Evolutionary conservation across 2,888 invertebrate genomes (phyloP), one percentile per base, ranked within the genome.

Genomic region (Habroteleia sp.): DNA sequence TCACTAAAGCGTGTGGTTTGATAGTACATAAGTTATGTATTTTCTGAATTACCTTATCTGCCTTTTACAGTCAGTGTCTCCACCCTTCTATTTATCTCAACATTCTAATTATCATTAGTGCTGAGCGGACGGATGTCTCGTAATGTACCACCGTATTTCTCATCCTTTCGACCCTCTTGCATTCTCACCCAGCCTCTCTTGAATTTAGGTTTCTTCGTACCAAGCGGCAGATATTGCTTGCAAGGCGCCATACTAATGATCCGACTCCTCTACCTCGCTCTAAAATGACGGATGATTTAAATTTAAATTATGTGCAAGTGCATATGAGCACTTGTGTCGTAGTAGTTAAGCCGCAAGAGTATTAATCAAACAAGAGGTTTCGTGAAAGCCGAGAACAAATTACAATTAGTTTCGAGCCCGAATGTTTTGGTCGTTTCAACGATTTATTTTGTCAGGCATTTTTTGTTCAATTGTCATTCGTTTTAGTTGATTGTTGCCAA

Each of bases 71-170:
- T 37, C 16, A 23, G 52, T 42, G 35, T 65, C 74, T 75, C 71
- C 63, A 65, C 65, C 78, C 76, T 75, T 81, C 83, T 82, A 80
- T 83, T 83, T 81, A 83, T 83, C 83, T 83, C 81, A 83, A 86
- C 84, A 80, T 82, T 85, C 84, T 84, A 87, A 87, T 87, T 87
- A 85, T 87, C 87, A 84, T 86, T 86, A 87, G 84, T 82, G 81
- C 80, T 73, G 80, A 81, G 79, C 81, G 80, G 83, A 84, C 82
- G 83, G 81, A 83, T 85, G 83, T 84, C 84, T 83, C 80, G 82
- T 82, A 83, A 84, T 82, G 82, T 82, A 83, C 79, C 80, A 76
- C 73, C 77, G 77, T 74, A 78, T 76, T 81, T 78, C 81, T 79
- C 80, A 71, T 81, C 79, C 79, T 78, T 74, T 78, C 76, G 76